phyloP scores from a whole-genome alignment of 2,797 vertebrate genomes.

The Sorex maritimensis region DNA sequence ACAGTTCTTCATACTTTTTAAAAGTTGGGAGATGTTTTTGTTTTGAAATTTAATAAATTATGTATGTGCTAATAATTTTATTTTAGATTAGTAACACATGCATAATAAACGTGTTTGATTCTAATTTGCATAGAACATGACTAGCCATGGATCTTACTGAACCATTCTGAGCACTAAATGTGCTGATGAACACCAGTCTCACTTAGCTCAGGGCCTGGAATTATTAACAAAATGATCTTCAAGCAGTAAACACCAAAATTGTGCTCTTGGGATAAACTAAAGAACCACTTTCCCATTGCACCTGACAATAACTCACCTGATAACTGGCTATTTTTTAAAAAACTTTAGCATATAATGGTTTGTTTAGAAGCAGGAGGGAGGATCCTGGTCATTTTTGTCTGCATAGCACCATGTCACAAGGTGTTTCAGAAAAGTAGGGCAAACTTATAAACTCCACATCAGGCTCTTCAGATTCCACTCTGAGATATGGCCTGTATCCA shows the following conservation, averaged over 20 bases:
- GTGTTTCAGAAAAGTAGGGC: conserved; percentile 49
- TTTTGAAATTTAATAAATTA: conserved; percentile 74
- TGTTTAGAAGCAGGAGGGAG: background rate
- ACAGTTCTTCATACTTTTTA: conserved; percentile 24
- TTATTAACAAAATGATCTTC: conserved; percentile 69
- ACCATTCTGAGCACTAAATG: conserved; percentile 21
- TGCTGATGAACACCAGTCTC: background rate
- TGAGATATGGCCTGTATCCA: background rate
- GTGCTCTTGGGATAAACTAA: background rate
- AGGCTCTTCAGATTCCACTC: background rate
- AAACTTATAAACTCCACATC: conserved; percentile 1
- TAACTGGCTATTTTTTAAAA: background rate
- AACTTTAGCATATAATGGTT: background rate
- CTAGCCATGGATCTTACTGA: conserved; percentile 10
- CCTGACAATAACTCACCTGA: conserved; percentile 20
- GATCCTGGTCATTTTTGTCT: background rate
- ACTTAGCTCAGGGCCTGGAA: conserved; percentile 18
- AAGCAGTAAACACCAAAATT: conserved; percentile 33
- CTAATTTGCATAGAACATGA: conserved; percentile 65
- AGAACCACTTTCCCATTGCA: background rate
- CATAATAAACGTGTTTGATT: conserved; percentile 66
- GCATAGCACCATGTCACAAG: background rate
- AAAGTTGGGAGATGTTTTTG: conserved; percentile 4
- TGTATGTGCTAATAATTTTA: conserved; percentile 63
- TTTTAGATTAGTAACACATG: conserved; percentile 48